Percentiles rank a stretch among this genome's conserved stretches.
phyloP scores from a whole-genome alignment of 2,888 invertebrate genomes.

The Blera fallax region DNA sequence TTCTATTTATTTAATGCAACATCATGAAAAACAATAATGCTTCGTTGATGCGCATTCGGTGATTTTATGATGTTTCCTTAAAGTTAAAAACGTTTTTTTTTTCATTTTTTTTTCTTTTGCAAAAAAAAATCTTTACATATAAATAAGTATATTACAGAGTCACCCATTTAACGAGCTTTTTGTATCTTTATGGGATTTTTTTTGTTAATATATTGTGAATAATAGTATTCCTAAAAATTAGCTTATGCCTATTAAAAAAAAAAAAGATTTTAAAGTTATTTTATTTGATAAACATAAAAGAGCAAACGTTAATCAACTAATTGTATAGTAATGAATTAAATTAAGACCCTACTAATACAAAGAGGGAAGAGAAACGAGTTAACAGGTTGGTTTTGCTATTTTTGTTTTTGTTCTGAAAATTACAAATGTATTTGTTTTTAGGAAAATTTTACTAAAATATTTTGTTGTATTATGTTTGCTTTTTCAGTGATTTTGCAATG shows the following conservation, averaged over 20 bases:
- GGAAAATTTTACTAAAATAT: constrained; percentile 51
- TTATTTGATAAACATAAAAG: constrained; percentile 51
- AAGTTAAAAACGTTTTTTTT: constrained; percentile 19
- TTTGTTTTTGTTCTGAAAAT: constrained; percentile 5
- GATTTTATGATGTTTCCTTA: constrained; percentile 17
- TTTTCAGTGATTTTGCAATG: not conserved
- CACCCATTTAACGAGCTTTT: constrained; percentile 35
- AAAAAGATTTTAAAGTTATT: constrained; percentile 32
- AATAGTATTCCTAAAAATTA: constrained; percentile 61
- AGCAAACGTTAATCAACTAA: constrained; percentile 43
- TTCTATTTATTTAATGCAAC: constrained; percentile 16
- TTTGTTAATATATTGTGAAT: constrained; percentile 42
- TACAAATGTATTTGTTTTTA: constrained; percentile 21
- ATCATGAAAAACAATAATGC: constrained; percentile 20
- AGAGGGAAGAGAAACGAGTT: constrained; percentile 2
- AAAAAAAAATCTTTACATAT: constrained; percentile 64
- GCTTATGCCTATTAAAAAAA: constrained; percentile 59
- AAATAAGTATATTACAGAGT: constrained; percentile 70
- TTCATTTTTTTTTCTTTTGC: constrained; percentile 28
- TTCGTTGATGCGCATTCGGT: constrained; percentile 40
- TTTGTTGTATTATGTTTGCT: constrained; percentile 19
- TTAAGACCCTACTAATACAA: constrained; percentile 37
- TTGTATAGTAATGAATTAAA: constrained; percentile 25
- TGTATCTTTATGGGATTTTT: constrained; percentile 18
- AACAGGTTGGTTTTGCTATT: not conserved